These are phyloP conservation scores for Ictalurus punctatus DNA, from an alignment of 2,113 vertebrate genomes.

Conservation along the genomic window DNA sequence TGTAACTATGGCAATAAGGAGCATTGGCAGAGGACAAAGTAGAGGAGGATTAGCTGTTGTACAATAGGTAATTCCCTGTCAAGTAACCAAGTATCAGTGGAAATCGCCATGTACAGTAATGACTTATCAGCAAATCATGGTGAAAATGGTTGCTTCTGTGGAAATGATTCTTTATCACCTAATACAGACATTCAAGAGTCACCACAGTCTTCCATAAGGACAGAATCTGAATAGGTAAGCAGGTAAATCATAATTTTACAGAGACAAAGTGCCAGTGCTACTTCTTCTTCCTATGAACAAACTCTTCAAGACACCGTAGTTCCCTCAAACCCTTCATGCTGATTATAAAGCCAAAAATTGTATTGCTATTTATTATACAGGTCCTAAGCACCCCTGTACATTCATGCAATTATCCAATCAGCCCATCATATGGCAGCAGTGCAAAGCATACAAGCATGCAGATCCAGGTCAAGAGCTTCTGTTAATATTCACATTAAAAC, in stretches of 20 bases:
- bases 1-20: slow-evolving; percentile 36
- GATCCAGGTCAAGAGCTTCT: neutral
- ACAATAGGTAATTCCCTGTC: neutral
- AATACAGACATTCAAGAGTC: neutral
- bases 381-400: neutral
- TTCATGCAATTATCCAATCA: neutral
- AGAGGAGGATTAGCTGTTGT: slow-evolving; percentile 7
- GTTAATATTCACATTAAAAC: neutral
- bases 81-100: slow-evolving; percentile 32
- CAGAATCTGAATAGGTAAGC: neutral
- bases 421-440: neutral
- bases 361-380: neutral
- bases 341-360: neutral
- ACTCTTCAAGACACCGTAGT: neutral
- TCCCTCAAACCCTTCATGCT: neutral
- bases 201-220: neutral
- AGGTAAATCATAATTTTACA: neutral
- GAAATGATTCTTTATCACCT: neutral
- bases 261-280: neutral
- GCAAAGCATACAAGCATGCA: neutral
- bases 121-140: neutral
- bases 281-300: neutral
- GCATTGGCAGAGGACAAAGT: neutral
- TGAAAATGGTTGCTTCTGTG: slow-evolving; percentile 1
- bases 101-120: slow-evolving; percentile 28